Conservation (phyloP, 2,797 vertebrate species). For the Adrianichthys oophorus region DNA sequence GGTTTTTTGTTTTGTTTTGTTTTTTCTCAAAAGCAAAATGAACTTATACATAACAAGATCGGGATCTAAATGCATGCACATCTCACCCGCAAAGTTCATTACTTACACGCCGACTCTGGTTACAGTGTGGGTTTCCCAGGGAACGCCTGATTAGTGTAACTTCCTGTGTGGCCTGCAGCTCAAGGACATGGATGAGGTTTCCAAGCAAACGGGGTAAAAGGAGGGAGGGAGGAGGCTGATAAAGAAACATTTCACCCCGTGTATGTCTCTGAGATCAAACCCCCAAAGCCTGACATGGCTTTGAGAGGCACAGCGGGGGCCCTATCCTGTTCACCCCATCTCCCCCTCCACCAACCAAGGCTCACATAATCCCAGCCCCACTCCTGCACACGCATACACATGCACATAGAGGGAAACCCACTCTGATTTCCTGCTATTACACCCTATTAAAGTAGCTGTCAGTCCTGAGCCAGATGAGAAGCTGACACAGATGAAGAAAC, state of each 20-base stretch:
- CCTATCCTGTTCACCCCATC: constrained; percentile 58
- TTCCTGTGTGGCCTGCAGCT: constrained; percentile 79
- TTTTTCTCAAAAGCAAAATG: constrained; percentile 14
- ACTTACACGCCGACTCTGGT: constrained; percentile 53
- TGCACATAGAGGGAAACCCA: constrained; percentile 65
- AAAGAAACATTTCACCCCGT: constrained; percentile 46
- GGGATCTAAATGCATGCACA: constrained; percentile 15
- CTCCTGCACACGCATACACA: constrained; percentile 35
- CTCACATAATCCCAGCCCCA: constrained; percentile 26
- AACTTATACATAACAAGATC: constrained; percentile 3
- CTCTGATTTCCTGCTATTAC: constrained; percentile 85
- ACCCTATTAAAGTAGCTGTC: constrained; percentile 80
- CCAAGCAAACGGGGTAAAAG: constrained; percentile 25
- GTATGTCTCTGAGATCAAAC: constrained; percentile 22
- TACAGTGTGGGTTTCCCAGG: constrained; percentile 65
- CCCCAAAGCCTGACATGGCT: constrained; percentile 59
- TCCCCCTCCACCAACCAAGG: neutral
- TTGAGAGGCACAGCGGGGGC: constrained; percentile 66
- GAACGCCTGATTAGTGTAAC: constrained; percentile 75
- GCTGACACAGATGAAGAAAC: constrained; percentile 75
- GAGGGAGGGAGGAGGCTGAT: constrained; percentile 43
- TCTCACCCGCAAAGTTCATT: constrained; percentile 36
- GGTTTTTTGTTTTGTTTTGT: constrained; percentile 29
- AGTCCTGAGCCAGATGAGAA: constrained; percentile 79
- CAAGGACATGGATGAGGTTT: constrained; percentile 56